Evolutionary conservation across 1,140 invertebrate genomes (phyloP).

Genomic region (Leptinotarsa lineolata): DNA sequence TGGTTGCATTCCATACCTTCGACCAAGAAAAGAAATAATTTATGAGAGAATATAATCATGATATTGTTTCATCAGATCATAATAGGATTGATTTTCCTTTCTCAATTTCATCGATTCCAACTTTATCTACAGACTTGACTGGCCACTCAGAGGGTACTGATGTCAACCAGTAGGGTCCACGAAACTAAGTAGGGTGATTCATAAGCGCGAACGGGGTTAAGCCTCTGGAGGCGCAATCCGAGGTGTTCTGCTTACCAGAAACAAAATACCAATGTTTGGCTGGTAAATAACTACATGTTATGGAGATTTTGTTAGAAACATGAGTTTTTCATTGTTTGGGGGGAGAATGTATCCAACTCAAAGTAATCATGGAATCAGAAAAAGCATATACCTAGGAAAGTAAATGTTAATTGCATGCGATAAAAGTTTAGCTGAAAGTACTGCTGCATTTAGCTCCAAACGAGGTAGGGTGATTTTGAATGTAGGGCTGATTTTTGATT

Average conservation of each 20-base stretch:
- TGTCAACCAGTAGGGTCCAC: not conserved
- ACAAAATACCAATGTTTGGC: not conserved
- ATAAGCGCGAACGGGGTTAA: not conserved
- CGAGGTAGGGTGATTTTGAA: not conserved
- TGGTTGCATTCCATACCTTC: not conserved
- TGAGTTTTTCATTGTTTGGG: not conserved
- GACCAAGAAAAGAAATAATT: conserved; percentile 9
- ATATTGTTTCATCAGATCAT: not conserved
- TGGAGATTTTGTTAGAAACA: not conserved
- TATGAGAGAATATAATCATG: conserved; percentile 6
- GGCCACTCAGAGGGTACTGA: not conserved
- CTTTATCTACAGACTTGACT: not conserved
- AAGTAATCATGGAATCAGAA: not conserved
- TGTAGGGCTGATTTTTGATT: not conserved
- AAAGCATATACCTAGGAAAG: not conserved
- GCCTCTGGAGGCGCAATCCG: not conserved
- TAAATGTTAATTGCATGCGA: not conserved
- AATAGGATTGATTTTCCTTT: not conserved
- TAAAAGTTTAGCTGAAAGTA: not conserved
- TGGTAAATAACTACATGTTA: not conserved
- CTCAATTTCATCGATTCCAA: not conserved
- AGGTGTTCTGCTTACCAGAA: not conserved
- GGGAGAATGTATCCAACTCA: not conserved
- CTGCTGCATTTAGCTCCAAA: not conserved
- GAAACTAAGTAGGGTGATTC: not conserved